Percentiles rank a stretch among this genome's conserved stretches.
Conservation (phyloP, 2,888 invertebrate genomes). For the Xestobium rufovillosum region DNA sequence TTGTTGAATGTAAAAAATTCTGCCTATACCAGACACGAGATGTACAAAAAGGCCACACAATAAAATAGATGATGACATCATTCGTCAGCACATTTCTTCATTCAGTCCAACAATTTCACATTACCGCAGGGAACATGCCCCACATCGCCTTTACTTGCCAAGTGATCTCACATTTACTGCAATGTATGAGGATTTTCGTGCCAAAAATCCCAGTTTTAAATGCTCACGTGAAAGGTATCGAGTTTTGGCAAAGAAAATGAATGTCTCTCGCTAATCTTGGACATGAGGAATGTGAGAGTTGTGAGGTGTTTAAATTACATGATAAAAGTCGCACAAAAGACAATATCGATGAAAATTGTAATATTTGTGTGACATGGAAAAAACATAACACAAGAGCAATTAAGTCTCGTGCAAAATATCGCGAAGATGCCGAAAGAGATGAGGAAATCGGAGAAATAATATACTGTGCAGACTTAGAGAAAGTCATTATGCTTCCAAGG, state of each 20-base stretch:
- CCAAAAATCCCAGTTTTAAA: constrained; percentile 11
- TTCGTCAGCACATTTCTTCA: constrained; percentile 16
- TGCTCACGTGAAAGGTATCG: constrained; percentile 17
- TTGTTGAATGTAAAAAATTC: constrained; percentile 4
- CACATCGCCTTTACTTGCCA: constrained; percentile 19
- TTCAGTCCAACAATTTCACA: constrained; percentile 18
- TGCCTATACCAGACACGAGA: constrained; percentile 1
- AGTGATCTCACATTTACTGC: constrained; percentile 15
- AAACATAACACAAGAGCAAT: too few species aligned
- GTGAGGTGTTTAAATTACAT: constrained; percentile 17
- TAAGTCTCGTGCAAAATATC: too few species aligned
- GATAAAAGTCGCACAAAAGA: constrained; percentile 14
- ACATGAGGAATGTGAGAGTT: constrained; percentile 19
- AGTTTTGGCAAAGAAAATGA: constrained; percentile 11
- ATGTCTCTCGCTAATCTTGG: constrained; percentile 16
- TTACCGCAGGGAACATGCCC: constrained; percentile 19
- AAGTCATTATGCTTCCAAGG: too few species aligned
- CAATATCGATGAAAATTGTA: constrained; percentile 12
- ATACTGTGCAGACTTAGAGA: too few species aligned
- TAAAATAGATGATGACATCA: constrained; percentile 3
- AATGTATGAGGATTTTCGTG: constrained; percentile 16
- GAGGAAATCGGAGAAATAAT: too few species aligned
- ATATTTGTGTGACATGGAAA: constrained; percentile 15
- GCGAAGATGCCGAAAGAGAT: too few species aligned
- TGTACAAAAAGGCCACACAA: constrained; percentile 1